phyloP scores from a whole-genome alignment of 1,140 invertebrate species.

The Drosophila teissieri region DNA sequence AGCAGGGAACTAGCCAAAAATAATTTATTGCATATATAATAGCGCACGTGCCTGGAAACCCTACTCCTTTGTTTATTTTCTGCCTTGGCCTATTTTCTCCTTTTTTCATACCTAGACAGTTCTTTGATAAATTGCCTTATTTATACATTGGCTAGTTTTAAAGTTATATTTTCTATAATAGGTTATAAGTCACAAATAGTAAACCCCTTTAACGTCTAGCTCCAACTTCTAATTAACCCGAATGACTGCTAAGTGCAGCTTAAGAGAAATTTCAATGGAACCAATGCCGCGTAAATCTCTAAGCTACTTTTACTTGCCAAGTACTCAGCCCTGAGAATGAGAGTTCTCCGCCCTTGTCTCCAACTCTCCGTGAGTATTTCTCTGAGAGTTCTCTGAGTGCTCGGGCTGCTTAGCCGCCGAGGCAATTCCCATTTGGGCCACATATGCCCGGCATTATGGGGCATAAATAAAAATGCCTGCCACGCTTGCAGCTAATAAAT shows the following conservation, averaged over 20 bases:
- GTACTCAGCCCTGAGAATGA: slow-evolving; percentile 47
- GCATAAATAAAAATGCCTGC: slow-evolving; percentile 75
- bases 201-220: background rate
- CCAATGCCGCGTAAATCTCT: slow-evolving; percentile 75
- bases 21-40: slow-evolving; percentile 84
- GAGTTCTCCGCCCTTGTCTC: background rate
- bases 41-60: slow-evolving; percentile 69
- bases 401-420: slow-evolving; percentile 39
- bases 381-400: slow-evolving; percentile 16
- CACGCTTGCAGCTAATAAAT: slow-evolving; percentile 80
- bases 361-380: background rate
- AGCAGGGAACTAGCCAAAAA: slow-evolving; percentile 59
- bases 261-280: slow-evolving; percentile 52
- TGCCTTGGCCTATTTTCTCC: background rate
- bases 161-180: background rate
- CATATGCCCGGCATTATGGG: slow-evolving; percentile 81
- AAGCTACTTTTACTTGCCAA: slow-evolving; percentile 73
- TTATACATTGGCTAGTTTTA: background rate
- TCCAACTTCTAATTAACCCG: slow-evolving; percentile 40
- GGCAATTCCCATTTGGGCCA: slow-evolving; percentile 81
- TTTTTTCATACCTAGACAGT: background rate
- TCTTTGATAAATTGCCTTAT: slow-evolving; percentile 6
- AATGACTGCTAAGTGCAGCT: slow-evolving; percentile 39
- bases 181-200: too few relatives aligned
- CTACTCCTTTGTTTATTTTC: slow-evolving; percentile 13